Evolutionary conservation across 1,140 invertebrate species (phyloP), one percentile per base, ranked within the genome.

Genomic region (Heliconius melpomene): DNA sequence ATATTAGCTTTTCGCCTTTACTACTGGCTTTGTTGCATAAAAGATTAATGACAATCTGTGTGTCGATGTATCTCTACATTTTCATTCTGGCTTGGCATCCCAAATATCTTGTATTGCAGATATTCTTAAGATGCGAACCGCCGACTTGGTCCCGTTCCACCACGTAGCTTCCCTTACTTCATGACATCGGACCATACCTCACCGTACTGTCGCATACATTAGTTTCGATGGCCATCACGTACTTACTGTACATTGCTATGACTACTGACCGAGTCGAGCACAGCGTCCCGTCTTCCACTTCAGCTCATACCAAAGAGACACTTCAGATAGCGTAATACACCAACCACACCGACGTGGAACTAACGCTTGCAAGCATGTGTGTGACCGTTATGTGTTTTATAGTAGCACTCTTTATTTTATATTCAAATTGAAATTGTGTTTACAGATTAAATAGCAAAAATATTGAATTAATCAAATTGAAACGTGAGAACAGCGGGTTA

Each of bases 21-120:
- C 83, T 88, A 91, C 85, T 90, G 89, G 89, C 91, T 92, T 93
- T 85, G 89, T 89, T 90, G 89, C 91, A 93, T 93, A 86, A 79
- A 84, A 82, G 84, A 87, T 86, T 89, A 87, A 91, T 88, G 84
- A 88, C 81, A 85, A 79, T 89, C 83, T 92, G 79, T 91, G 88
- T 92, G 86, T 92, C 88, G 86, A 88, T 93, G 89, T 93, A 86
- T 89, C 90, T 88, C 77, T 89, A 91, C 88, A 91, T 89, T 89
- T 89, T 89, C 90, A 92, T 90, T 82, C 88, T 91, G 85, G 92
- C 92, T 92, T 93, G 78, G 87, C 90, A 92, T 92, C 92, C 87
- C 82, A 91, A 92, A 86, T 92, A 93, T 93, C 92, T 90, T 89
- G 74, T 93, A 92, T 91, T 87, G 84, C 92, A 92, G 92, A 93